Evolutionary conservation across 2,113 vertebrate species (phyloP).

Genomic region (Coptodon rendalli): DNA sequence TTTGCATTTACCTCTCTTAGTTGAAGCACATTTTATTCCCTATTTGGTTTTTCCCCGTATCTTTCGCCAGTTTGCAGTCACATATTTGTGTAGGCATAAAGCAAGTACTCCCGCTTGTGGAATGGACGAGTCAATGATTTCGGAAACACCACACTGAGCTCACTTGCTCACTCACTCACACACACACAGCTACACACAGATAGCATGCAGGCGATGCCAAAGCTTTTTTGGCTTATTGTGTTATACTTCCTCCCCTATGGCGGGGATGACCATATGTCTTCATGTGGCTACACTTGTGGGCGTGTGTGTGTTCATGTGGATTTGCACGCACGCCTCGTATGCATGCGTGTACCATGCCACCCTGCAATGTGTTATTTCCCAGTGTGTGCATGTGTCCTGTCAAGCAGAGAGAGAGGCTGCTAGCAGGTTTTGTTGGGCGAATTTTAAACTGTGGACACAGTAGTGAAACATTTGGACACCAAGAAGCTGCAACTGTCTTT

Average conservation of each 20-base stretch:
- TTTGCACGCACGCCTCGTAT: neutral
- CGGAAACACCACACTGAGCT: conserved; percentile 33
- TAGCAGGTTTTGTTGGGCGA: neutral
- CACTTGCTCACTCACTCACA: neutral
- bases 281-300: conserved; percentile 11
- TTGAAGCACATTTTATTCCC: neutral
- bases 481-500: neutral
- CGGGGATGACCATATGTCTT: conserved; percentile 56
- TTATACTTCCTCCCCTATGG: conserved; percentile 14
- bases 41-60: neutral
- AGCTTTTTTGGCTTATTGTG: conserved; percentile 12
- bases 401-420: conserved; percentile 27
- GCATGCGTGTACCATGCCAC: neutral
- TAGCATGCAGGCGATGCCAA: conserved; percentile 24
- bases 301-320: neutral
- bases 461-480: neutral
- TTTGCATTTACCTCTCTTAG: neutral
- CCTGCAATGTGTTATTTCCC: conserved; percentile 28
- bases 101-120: conserved; percentile 43
- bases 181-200: neutral
- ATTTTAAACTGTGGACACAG: neutral
- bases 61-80: conserved; percentile 18
- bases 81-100: conserved; percentile 25
- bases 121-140: conserved; percentile 31
- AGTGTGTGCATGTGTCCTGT: conserved; percentile 7